Evolutionary conservation across 2,797 vertebrate genomes (phyloP), one percentile per base, ranked within the genome.

Genomic region (Enteromius radiatus): DNA sequence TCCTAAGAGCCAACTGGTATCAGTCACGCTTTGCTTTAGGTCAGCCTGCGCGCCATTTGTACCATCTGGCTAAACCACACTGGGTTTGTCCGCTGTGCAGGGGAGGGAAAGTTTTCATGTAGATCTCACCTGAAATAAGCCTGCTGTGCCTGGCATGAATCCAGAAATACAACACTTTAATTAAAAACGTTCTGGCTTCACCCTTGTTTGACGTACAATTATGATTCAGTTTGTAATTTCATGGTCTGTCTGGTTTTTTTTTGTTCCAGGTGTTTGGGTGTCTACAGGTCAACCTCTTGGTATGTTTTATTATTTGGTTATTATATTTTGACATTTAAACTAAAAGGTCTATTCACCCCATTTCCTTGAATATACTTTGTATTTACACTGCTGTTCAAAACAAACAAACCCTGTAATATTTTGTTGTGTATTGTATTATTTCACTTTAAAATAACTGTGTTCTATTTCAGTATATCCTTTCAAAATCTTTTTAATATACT

Each of bases 281-380:
- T 96, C 98, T 79, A 95, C 98, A 79, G 98, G 97, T 90, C 98
- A 99, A 88, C 96, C 98, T 36, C 96, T 99, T 91, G 98, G 98
- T 99, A 94, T 91, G 93, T 93, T 23, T 59, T 54, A 74, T 36
- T 33, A 15, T 85, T 43, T 15, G 31, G 8, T 23, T 45, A 14
- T 19, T 15, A 26, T 64, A 36, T 68, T 31, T 56, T 56, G n/a
- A 1, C n/a, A 56, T 23, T 12, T 56, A 4, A 56, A 23, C 54
- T 26, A 36, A 12, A 38, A 69, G 11, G 5, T 14, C 4, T 31
- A 11, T 76, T 68, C 38, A 43, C 67, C 12, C 54, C 10, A 56
- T 56, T 23, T 23, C n/a, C 54, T n/a, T 23, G 54, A 54, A 54
- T 54, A n/a, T 56, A 56, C 9, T 56, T 56, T 56, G 11, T 23